These are phyloP conservation scores for Dascyllus trimaculatus DNA, from an alignment of 2,113 vertebrate genomes.

Conservation along the genomic window DNA sequence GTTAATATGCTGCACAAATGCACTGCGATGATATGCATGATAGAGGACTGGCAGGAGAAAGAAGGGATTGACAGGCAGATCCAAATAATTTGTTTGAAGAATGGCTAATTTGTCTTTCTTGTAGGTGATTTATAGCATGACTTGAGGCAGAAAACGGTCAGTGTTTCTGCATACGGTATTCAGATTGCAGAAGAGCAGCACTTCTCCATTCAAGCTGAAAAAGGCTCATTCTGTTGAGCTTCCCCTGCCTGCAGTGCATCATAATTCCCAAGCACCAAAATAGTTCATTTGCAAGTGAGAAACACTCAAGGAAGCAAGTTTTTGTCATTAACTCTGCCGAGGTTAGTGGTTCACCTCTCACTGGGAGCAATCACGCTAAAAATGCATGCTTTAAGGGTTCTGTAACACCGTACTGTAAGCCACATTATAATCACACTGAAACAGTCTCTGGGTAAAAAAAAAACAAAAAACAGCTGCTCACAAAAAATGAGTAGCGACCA, in stretches of 20 bases:
- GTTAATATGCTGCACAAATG: background rate
- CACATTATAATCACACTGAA: conserved; percentile 26
- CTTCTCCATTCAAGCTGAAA: background rate
- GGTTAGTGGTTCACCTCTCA: conserved; percentile 26
- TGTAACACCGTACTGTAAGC: background rate
- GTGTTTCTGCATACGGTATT: background rate
- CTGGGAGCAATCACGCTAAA: conserved; percentile 35
- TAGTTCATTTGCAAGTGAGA: conserved; percentile 41
- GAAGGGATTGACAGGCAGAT: background rate
- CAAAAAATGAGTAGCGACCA: background rate
- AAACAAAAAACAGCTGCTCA: background rate
- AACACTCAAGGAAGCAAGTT: conserved; percentile 17
- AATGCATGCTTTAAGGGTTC: conserved; percentile 12
- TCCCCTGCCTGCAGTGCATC: background rate
- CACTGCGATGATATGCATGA: background rate
- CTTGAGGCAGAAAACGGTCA: conserved; percentile 13
- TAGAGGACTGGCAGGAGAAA: background rate
- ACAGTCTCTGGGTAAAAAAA: background rate
- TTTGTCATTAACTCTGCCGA: conserved; percentile 16
- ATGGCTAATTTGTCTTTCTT: conserved; percentile 7
- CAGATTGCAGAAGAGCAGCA: background rate
- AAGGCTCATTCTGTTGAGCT: conserved; percentile 8
- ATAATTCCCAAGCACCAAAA: conserved; percentile 15
- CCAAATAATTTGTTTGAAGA: conserved; percentile 19
- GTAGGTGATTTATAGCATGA: background rate